Base-by-base conservation (phyloP, 2,797 vertebrate genomes). In the Alca torda region DNA sequence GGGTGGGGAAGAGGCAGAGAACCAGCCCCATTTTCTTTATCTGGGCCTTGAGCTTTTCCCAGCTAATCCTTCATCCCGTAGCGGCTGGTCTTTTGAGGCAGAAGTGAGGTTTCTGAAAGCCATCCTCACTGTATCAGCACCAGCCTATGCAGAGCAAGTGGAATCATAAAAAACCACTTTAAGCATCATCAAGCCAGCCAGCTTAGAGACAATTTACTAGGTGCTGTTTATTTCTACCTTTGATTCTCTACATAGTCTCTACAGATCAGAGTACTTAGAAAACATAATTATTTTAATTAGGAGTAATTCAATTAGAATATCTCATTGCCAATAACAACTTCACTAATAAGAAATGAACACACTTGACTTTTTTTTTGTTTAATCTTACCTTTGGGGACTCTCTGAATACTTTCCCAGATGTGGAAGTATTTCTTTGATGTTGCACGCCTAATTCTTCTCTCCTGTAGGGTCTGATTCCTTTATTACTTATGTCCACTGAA, bases 281-380 rank as follows among this genome's bases (percentile, higher is more conserved):
- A 97, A 97, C 94, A 96, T 96, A 97, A 96, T 97, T 97, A 96
- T 96, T 97, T 96, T 96, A 97, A 97, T 97, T 97, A 96, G 95
- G 89, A 95, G 96, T 96, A 97, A 97, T 96, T 96, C 93, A 97
- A 96, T 97, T 96, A 97, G 94, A 96, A 81, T 95, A 96, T 96
- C 92, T 95, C 89, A 95, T 96, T 96, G 94, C 96, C 95, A 96
- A 94, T 95, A 97, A 96, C 96, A 95, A 94, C 95, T 96, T 91
- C 51, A 50, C 96, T 96, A 96, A 96, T 96, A 97, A 96, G 96
- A 96, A 96, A 95, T 78, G 90, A 96, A 97, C 92, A 94, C 93
- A 95, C 93, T 95, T 96, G 86, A 89, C 43, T 90, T 56, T 59
- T 74, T 86, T 85, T 74, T 72, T 74, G 41, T 92, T 76, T 18